Conservation (phyloP, 1,140 invertebrate genomes). For the Drosophila chauvacae region DNA sequence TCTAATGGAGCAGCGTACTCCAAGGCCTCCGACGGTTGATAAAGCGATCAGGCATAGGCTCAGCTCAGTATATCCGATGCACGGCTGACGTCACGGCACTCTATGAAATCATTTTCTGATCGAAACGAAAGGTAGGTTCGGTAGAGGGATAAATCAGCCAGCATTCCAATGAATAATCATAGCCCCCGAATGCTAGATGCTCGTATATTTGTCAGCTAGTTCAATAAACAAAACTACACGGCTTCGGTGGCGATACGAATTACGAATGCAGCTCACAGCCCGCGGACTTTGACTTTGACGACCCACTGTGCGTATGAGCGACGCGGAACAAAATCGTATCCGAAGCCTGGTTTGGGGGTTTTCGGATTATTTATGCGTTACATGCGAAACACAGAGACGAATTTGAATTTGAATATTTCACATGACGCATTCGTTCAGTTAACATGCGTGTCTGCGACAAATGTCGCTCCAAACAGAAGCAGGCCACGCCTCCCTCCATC, state of each 20-base stretch:
- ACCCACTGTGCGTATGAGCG: slow-evolving; percentile 76
- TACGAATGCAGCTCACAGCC: slow-evolving; percentile 70
- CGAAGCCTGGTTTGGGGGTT: slow-evolving; percentile 24
- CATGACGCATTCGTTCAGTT: slow-evolving; percentile 65
- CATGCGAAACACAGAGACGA: slow-evolving; percentile 52
- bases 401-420: slow-evolving; percentile 54
- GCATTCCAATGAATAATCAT: slow-evolving; percentile 70
- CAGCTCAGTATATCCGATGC: slow-evolving; percentile 18
- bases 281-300: slow-evolving; percentile 53
- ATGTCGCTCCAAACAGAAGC: slow-evolving; percentile 58
- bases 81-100: slow-evolving; percentile 40
- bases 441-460: slow-evolving; percentile 52
- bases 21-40: slow-evolving; percentile 53
- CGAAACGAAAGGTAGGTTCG: background rate
- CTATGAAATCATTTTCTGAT: slow-evolving; percentile 29
- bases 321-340: slow-evolving; percentile 69
- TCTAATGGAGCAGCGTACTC: slow-evolving; percentile 53
- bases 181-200: slow-evolving; percentile 28
- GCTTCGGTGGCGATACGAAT: slow-evolving; percentile 1
- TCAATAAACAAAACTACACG: slow-evolving; percentile 62
- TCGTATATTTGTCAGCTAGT: slow-evolving; percentile 59
- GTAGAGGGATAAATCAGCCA: slow-evolving; percentile 51
- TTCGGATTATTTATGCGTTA: slow-evolving; percentile 77
- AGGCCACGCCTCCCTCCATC: slow-evolving; percentile 19
- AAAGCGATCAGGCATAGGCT: slow-evolving; percentile 15